Conservation (phyloP, 1,140 invertebrate species). For the Leguminivora glycinivorella region DNA sequence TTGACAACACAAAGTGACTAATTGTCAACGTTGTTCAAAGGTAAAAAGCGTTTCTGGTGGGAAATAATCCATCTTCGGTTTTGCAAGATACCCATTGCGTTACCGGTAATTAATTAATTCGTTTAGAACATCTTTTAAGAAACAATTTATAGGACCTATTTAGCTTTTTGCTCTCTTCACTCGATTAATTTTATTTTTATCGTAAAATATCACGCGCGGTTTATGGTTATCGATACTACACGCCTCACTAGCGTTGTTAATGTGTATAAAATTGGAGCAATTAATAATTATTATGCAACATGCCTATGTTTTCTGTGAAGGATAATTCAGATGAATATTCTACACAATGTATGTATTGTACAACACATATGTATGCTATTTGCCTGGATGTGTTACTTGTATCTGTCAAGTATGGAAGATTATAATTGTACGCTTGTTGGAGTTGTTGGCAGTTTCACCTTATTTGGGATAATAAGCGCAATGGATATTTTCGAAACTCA, state of each 20-base stretch:
- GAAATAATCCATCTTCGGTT: not conserved
- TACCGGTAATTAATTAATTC: not conserved
- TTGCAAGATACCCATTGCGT: not conserved
- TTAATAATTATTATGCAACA: constrained; percentile 22
- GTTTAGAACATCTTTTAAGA: not conserved
- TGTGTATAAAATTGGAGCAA: constrained; percentile 19
- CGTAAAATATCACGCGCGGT: not conserved
- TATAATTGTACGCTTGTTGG: not conserved
- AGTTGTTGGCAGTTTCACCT: not conserved
- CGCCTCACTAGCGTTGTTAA: constrained; percentile 17
- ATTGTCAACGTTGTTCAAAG: not conserved
- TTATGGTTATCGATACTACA: constrained; percentile 16
- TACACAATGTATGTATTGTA: too few species aligned
- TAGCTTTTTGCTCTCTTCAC: not conserved
- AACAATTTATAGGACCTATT: not conserved
- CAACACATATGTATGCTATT: too few species aligned
- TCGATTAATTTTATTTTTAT: not conserved
- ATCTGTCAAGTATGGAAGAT: not conserved
- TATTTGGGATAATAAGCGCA: constrained; percentile 3
- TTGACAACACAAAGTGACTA: not conserved
- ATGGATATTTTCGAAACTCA: not conserved
- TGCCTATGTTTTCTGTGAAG: constrained; percentile 1
- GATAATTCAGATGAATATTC: not conserved
- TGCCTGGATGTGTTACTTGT: not conserved
- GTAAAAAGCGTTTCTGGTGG: not conserved